Evolutionary conservation across 2,797 vertebrate species (phyloP), one percentile per base, ranked within the genome.

Genomic region (Mormyrops attenuatus): DNA sequence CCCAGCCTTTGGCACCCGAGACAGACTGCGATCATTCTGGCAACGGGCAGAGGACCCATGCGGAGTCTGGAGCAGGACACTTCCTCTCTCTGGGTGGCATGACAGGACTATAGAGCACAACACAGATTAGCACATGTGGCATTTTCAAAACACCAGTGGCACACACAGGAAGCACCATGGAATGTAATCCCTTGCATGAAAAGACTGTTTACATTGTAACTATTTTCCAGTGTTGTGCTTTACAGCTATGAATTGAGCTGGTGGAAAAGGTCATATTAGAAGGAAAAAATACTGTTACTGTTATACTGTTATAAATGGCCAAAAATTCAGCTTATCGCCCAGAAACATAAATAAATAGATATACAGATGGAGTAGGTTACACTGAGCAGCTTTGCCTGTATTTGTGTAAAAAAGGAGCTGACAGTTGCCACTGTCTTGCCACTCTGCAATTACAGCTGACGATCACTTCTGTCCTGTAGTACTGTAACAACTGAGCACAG

Each of bases 1-100:
- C 94, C 94, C 94, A 95, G 94, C 93, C 92, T 93, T 92, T 96
- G 95, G 95, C 95, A 94, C 90, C 87, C 17, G 92, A 90, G 92
- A 92, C 93, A 85, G 91, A 91, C 93, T 92, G 94, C 94, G 93
- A 92, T 91, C 94, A 93, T 94, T 92, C 95, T 95, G 94, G 93
- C 94, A 93, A 92, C 89, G 88, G 95, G 94, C 94, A 95, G 92
- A 91, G 92, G 93, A 94, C 94, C 94, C 94, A 93, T 93, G 93
- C 93, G 92, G 89, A 91, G 91, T 85, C 44, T 85, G 80, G 80
- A 85, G 49, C 80, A 50, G 47, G 47, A 50, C 80, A 49, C 80
- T 85, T 85, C 80, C 80, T 85, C 80, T 47, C 41, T 85, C 80
- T 85, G 80, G 47, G 80, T 50, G 41, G 80, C 38, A 50, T 26